Evolutionary conservation across 2,113 vertebrate species (phyloP).

Genomic region (Spea bombifrons): DNA sequence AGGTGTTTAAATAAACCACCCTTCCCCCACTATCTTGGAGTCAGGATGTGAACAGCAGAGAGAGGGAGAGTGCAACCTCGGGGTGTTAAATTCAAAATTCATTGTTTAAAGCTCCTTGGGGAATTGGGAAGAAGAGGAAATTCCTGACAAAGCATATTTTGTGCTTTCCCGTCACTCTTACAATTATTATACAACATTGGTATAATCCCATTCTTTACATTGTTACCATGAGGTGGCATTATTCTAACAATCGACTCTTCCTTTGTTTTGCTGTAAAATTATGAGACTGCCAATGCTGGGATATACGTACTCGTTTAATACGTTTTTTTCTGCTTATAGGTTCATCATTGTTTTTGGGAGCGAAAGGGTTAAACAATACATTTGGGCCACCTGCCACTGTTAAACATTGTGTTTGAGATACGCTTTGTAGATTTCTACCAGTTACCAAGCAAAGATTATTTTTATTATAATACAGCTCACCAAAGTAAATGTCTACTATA

Average conservation of each 20-base stretch:
- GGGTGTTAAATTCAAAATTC: neutral
- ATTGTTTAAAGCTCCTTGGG: conserved; percentile 35
- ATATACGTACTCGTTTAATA: neutral
- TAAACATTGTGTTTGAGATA: too few relatives aligned
- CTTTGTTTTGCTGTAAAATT: accelerated
- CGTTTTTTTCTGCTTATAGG: too few relatives aligned
- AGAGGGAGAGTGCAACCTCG: too few relatives aligned
- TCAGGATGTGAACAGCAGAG: neutral
- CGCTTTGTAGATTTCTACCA: too few relatives aligned
- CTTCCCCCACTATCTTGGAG: neutral
- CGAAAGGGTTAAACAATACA: too few relatives aligned
- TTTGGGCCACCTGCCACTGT: too few relatives aligned
- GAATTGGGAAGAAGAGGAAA: conserved; percentile 22
- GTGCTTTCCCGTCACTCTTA: neutral
- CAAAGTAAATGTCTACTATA: too few relatives aligned
- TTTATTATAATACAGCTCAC: too few relatives aligned
- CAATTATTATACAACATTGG: neutral
- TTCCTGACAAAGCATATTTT: neutral
- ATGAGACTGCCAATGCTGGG: accelerated
- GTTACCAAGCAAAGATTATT: too few relatives aligned
- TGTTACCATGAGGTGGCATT: neutral
- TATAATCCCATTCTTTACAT: neutral
- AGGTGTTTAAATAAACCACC: too few relatives aligned
- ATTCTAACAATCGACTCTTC: accelerated
- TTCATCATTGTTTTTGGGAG: too few relatives aligned